A percentile compares a stretch with the other conserved stretches of the same genome.
Conservation (phyloP, 2,888 invertebrate genomes). For the Pachydiplax longipennis region DNA sequence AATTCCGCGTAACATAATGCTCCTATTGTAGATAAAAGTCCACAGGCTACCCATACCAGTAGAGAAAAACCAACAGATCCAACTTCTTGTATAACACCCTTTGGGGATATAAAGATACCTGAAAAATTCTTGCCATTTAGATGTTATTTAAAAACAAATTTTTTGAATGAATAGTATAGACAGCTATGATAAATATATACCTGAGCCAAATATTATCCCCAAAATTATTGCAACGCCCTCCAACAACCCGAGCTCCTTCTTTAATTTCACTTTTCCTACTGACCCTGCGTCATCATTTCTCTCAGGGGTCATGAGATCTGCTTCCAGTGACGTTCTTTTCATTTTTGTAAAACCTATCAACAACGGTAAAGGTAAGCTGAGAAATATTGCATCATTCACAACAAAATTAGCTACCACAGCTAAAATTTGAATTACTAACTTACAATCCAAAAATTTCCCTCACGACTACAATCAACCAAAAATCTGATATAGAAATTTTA, state of each 20-base stretch:
- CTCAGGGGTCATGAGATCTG: constrained; percentile 58
- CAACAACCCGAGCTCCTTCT: constrained; percentile 86
- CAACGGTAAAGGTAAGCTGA: neutral
- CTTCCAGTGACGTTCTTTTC: constrained; percentile 59
- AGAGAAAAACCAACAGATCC: constrained; percentile 90
- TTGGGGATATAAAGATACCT: constrained; percentile 95
- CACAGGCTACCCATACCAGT: constrained; percentile 87
- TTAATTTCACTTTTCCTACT: constrained; percentile 74
- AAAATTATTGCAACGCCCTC: constrained; percentile 94
- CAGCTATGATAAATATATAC: constrained; percentile 57
- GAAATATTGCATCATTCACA: neutral
- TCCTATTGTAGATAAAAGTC: constrained; percentile 88
- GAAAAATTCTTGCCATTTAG: constrained; percentile 55
- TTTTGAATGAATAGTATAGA: neutral
- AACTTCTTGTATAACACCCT: constrained; percentile 89
- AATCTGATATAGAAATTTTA: too few relatives aligned
- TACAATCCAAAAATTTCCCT: too few relatives aligned
- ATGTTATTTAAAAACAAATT: neutral
- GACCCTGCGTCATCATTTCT: constrained; percentile 52
- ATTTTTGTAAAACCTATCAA: neutral
- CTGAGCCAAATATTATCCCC: constrained; percentile 94
- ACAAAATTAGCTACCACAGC: too few relatives aligned
- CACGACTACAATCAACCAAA: too few relatives aligned
- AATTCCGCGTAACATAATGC: constrained; percentile 97
- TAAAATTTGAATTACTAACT: too few relatives aligned